These are phyloP conservation scores for Sussaba pulchella DNA, from an alignment of 2,888 invertebrate species.

Conservation along the genomic window DNA sequence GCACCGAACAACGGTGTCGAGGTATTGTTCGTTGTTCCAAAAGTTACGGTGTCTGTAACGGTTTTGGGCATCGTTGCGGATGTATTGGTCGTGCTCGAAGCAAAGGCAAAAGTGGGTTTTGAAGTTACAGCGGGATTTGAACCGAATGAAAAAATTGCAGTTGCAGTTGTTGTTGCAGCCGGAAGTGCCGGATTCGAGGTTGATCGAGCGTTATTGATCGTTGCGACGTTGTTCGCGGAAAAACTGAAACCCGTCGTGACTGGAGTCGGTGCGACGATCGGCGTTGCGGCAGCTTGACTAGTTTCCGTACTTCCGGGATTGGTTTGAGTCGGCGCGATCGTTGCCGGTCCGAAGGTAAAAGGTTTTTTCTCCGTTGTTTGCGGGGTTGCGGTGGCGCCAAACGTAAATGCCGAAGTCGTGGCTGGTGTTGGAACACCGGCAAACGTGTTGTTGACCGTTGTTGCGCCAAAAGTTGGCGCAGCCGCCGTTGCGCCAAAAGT, in stretches of 20 bases:
- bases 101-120: slow-evolving; percentile 40
- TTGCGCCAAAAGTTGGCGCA: slow-evolving; percentile 3
- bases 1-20: slow-evolving; percentile 57
- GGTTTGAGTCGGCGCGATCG: slow-evolving; percentile 1
- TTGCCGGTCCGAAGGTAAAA: slow-evolving; percentile 38
- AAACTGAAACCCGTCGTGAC: slow-evolving; percentile 35
- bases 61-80: slow-evolving; percentile 8
- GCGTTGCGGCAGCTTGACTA: slow-evolving; percentile 1
- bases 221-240: slow-evolving; percentile 15
- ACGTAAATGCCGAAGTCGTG: slow-evolving; percentile 45
- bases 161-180: slow-evolving; percentile 26
- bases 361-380: slow-evolving; percentile 37
- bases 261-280: slow-evolving; percentile 14
- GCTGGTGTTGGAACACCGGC: neutral
- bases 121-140: slow-evolving; percentile 26
- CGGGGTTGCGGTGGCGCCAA: slow-evolving; percentile 19
- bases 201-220: slow-evolving; percentile 8
- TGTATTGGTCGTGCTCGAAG: slow-evolving; percentile 33
- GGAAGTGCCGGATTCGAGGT: slow-evolving; percentile 37
- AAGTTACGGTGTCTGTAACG: slow-evolving; percentile 7
- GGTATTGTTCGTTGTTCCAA: slow-evolving; percentile 26
- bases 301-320: neutral
- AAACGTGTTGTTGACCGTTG: slow-evolving; percentile 2
- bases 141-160: slow-evolving; percentile 49
- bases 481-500: slow-evolving; percentile 8